A percentile compares a stretch with the other conserved stretches of the same genome.
Evolutionary conservation across 2,797 vertebrate genomes (phyloP).

Genomic region (Astyanax mexicanus): DNA sequence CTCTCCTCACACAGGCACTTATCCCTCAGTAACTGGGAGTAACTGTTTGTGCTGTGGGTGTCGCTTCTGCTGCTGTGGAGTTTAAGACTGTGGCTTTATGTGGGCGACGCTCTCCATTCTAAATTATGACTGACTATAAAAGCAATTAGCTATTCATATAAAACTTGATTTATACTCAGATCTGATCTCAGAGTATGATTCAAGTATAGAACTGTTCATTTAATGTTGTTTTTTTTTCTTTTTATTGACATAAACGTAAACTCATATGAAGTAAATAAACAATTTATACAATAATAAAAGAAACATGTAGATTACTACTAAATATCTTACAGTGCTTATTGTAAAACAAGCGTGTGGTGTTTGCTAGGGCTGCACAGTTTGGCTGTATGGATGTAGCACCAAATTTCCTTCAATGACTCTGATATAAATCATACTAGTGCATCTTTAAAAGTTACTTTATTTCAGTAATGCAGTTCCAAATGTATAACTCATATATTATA

Average conservation of each 20-base stretch:
- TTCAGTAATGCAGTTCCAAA: too few relatives aligned
- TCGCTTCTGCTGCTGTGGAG: neutral
- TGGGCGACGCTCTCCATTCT: neutral
- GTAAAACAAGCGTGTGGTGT: neutral
- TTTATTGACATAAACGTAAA: too few relatives aligned
- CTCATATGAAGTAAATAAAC: constrained; percentile 17
- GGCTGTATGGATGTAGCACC: neutral
- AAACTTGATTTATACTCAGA: neutral
- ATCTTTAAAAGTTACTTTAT: too few relatives aligned
- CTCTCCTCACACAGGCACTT: neutral
- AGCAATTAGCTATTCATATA: neutral
- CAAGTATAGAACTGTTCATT: constrained; percentile 42
- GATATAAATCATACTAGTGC: too few relatives aligned
- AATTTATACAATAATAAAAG: constrained; percentile 21
- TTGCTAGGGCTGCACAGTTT: neutral
- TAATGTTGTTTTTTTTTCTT: too few relatives aligned
- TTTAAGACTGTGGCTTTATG: neutral
- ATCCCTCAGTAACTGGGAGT: neutral
- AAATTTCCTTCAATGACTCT: too few relatives aligned
- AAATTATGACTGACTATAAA: neutral
- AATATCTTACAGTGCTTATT: constrained; percentile 43
- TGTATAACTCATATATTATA: too few relatives aligned
- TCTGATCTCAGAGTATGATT: neutral
- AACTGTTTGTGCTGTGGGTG: neutral
- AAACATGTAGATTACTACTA: constrained; percentile 64